Percentiles rank a stretch among this genome's conserved stretches.
Evolutionary conservation across 2,113 vertebrate species (phyloP).

Genomic region (Agapornis roseicollis): DNA sequence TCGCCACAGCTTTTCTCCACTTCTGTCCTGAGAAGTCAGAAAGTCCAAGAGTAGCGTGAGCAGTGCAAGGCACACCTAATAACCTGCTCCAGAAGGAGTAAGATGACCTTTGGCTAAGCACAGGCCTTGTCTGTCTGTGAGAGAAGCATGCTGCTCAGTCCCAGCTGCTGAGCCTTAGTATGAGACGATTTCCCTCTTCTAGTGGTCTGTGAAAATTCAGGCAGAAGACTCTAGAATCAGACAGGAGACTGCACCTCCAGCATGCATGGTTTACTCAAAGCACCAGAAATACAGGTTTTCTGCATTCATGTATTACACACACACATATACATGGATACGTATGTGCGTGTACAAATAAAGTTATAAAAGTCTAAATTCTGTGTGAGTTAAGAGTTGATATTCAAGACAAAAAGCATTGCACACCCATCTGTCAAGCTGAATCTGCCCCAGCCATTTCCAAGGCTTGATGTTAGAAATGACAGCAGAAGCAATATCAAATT

Average conservation of each 20-base stretch:
- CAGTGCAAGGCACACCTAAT: background rate
- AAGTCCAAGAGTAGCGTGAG: background rate
- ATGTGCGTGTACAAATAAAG: background rate
- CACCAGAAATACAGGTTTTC: background rate
- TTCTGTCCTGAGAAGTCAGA: background rate
- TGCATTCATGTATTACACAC: background rate
- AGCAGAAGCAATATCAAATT: slow-evolving; percentile 1
- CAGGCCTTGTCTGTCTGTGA: background rate
- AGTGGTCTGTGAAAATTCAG: background rate
- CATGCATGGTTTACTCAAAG: background rate
- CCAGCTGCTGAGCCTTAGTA: background rate
- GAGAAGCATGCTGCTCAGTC: rapidly evolving
- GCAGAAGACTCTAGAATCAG: background rate
- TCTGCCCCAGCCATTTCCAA: background rate
- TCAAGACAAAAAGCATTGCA: slow-evolving; percentile 16
- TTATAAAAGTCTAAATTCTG: background rate
- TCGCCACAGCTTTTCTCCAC: background rate
- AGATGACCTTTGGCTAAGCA: background rate
- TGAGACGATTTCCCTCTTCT: background rate
- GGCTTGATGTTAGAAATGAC: background rate
- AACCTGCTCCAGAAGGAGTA: background rate
- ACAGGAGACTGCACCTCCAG: background rate
- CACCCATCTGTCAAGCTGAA: slow-evolving; percentile 3
- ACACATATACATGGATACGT: background rate
- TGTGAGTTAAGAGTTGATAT: background rate